These are phyloP conservation scores for Coilia nasus DNA, from an alignment of 2,797 vertebrate species.

Conservation along the genomic window DNA sequence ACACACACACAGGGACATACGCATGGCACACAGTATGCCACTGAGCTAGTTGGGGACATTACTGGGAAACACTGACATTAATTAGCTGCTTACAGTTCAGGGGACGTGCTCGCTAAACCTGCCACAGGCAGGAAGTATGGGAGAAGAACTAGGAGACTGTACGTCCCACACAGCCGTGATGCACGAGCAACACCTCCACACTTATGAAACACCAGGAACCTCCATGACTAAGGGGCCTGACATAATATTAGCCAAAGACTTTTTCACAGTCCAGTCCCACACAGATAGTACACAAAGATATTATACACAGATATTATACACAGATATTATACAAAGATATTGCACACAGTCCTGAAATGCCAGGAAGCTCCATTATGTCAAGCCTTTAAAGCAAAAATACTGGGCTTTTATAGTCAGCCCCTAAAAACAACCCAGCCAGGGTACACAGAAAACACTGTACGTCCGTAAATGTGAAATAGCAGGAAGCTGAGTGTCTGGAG, in stretches of 20 bases:
- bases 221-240: neutral
- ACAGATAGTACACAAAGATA: neutral
- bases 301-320: neutral
- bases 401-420: neutral
- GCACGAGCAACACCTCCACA: neutral
- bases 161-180: neutral
- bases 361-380: neutral
- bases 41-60: too few relatives aligned
- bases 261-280: neutral
- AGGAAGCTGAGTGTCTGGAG: neutral
- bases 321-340: neutral
- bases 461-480: neutral
- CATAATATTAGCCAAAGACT: neutral
- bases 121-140: too few relatives aligned
- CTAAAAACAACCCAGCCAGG: neutral
- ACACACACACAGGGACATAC: neutral
- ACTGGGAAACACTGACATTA: too few relatives aligned
- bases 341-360: neutral
- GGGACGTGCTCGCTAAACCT: too few relatives aligned
- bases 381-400: neutral
- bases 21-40: neutral
- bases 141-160: too few relatives aligned
- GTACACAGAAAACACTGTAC: neutral
- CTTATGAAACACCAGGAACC: neutral
- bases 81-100: too few relatives aligned